Percentiles rank a stretch among this genome's conserved stretches.
Evolutionary conservation across 1,140 invertebrate genomes (phyloP).

Genomic region (Cyrtorhinus lividipennis): DNA sequence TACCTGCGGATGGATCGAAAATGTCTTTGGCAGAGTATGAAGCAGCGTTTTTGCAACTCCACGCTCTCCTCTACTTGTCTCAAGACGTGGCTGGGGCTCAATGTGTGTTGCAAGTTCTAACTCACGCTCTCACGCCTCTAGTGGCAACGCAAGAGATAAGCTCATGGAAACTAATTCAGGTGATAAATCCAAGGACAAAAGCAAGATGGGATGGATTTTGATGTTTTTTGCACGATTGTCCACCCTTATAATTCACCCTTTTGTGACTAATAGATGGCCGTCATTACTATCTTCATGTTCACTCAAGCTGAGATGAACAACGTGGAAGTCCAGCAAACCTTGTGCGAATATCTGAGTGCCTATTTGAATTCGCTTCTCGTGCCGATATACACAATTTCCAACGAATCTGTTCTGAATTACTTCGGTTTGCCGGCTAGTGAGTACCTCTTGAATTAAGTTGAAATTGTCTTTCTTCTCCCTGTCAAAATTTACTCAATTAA

Average conservation of each 20-base stretch:
- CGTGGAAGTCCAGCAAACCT: slow-evolving; percentile 37
- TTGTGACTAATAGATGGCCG: slow-evolving; percentile 44
- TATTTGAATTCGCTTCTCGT: slow-evolving; percentile 54
- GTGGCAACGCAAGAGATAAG: slow-evolving; percentile 63
- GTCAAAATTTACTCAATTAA: neutral
- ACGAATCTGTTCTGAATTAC: slow-evolving; percentile 43
- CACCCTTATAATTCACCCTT: slow-evolving; percentile 6
- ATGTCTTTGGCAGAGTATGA: slow-evolving; percentile 52
- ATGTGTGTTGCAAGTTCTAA: slow-evolving; percentile 42
- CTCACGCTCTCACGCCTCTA: slow-evolving; percentile 52
- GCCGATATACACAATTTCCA: slow-evolving; percentile 48
- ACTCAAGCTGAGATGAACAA: slow-evolving; percentile 40
- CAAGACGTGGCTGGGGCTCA: slow-evolving; percentile 42
- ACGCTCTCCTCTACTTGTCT: slow-evolving; percentile 43
- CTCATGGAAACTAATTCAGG: slow-evolving; percentile 51
- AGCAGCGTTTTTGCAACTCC: slow-evolving; percentile 48
- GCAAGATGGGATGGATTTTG: neutral
- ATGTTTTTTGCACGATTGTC: too few species aligned
- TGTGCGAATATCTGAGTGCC: slow-evolving; percentile 48
- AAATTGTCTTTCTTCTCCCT: too few species aligned
- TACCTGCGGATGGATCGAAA: slow-evolving; percentile 23
- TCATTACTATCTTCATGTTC: slow-evolving; percentile 58
- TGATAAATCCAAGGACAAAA: too few species aligned
- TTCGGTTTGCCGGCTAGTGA: slow-evolving; percentile 53
- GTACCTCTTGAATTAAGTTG: slow-evolving; percentile 25